These are phyloP conservation scores for Penaeus vannamei DNA, from an alignment of 1,140 invertebrate genomes.

Conservation along the genomic window DNA sequence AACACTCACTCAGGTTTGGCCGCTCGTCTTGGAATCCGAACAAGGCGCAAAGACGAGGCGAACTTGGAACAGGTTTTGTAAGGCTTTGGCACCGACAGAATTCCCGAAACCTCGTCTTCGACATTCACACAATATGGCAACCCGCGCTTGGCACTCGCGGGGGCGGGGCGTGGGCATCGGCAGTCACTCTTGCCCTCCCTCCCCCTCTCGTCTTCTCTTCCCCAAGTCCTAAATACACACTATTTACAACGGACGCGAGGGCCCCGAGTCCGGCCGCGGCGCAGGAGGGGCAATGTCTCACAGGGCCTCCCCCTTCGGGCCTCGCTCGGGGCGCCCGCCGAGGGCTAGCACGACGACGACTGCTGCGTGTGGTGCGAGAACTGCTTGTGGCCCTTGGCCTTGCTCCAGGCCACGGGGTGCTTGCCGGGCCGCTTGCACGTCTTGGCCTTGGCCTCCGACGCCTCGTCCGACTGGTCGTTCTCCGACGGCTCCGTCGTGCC, in stretches of 20 bases:
- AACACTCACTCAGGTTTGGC: too few species aligned
- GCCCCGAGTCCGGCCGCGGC: neutral
- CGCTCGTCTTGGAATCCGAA: too few species aligned
- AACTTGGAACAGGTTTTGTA: constrained; percentile 47
- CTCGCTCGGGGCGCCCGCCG: neutral
- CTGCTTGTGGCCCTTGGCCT: constrained; percentile 59
- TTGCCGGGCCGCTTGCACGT: constrained; percentile 65
- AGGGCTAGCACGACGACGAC: constrained; percentile 63
- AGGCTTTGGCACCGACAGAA: constrained; percentile 62
- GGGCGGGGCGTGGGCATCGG: neutral
- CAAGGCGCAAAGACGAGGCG: constrained; percentile 31
- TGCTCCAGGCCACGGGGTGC: constrained; percentile 58
- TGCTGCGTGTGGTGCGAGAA: constrained; percentile 62
- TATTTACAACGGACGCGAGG: constrained; percentile 50
- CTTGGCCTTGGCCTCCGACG: constrained; percentile 62
- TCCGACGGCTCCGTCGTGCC: constrained; percentile 66
- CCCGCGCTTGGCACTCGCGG: constrained; percentile 58
- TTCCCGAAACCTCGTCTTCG: constrained; percentile 52
- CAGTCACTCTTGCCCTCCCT: neutral
- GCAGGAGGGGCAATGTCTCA: neutral
- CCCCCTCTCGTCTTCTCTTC: constrained; percentile 14
- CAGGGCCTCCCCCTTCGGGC: neutral
- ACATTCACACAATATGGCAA: constrained; percentile 58
- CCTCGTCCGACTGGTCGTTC: constrained; percentile 63
- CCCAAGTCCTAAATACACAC: constrained; percentile 41